Base-by-base conservation (phyloP, 2,113 vertebrate species). In the Cyanistes caeruleus region DNA sequence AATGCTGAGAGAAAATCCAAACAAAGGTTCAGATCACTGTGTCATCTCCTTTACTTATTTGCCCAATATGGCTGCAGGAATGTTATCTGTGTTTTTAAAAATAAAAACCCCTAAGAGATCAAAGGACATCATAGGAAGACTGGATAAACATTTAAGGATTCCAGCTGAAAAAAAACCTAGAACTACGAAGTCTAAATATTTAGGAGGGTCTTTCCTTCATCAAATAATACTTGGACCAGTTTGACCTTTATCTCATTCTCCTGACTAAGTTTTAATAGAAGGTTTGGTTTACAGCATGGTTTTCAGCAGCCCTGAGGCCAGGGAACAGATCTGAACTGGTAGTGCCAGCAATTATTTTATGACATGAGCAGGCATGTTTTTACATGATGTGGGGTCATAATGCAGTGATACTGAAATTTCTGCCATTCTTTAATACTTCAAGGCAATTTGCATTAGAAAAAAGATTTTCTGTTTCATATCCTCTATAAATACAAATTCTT, bases 1-100 rank as follows among this genome's bases (percentile, higher is more conserved):
- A 94, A 88, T 72, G 37, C n/a, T 35, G 72, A 81, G 18, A 80
- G 85, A 94, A 92, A 88, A 90, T 78, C n/a, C 72, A 95, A 95
- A 92, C 87, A 88, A 25, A 84, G 58, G 33, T 78, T 95, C 56
- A 83, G 65, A 67, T 72, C 5, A 16, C 68, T 89, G 52, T 77
- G 56, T 78, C 78, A 51, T 55, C 68, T 76, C 48, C 31, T 70
- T 52, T 85, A 43, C n/a, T 74, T 85, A 68, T 86, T 92, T 93
- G 75, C 86, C 33, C 73, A 48, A 22, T 67, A 84, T 37, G 25
- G 39, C 27, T 90, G 74, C 60, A 72, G 64, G 69, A 92, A 90
- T 90, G 69, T 89, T 92, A 90, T 90, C 64, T 89, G 37, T 70
- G 72, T 37, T 80, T 77, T 90, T 67, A 27, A 75, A 94, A 92